phyloP scores from a whole-genome alignment of 2,888 invertebrate genomes.

The Archaeoteleia sp. region DNA sequence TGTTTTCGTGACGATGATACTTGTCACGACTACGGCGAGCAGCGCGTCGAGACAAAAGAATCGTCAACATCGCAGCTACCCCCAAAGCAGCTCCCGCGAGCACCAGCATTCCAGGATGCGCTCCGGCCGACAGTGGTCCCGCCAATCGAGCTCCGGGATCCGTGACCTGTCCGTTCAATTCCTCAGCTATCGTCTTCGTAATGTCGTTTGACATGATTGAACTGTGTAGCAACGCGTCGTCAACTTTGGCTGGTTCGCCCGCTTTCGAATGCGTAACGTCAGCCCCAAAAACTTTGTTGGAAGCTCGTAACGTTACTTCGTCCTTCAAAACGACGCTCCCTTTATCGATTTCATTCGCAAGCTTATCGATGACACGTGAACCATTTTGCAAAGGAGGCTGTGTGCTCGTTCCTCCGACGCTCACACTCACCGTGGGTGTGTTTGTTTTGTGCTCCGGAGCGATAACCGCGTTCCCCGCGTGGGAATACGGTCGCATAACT shows the following conservation, averaged over 20 bases:
- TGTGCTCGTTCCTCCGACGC: no score
- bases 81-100: slow-evolving; percentile 77
- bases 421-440: not conserved
- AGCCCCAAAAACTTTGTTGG: slow-evolving; percentile 20
- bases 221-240: slow-evolving; percentile 24
- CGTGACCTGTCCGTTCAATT: slow-evolving; percentile 64
- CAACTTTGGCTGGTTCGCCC: slow-evolving; percentile 8
- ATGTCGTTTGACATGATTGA: slow-evolving; percentile 69
- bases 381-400: not conserved
- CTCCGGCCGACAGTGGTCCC: slow-evolving; percentile 66
- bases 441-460: slow-evolving; percentile 7
- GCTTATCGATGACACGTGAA: slow-evolving; percentile 1
- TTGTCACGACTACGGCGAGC: slow-evolving; percentile 65
- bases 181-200: slow-evolving; percentile 66
- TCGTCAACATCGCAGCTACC: slow-evolving; percentile 77
- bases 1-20: slow-evolving; percentile 73
- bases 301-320: slow-evolving; percentile 19
- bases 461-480: slow-evolving; percentile 1
- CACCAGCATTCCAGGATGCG: slow-evolving; percentile 78
- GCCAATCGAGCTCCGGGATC: slow-evolving; percentile 64
- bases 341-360: slow-evolving; percentile 17
- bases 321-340: slow-evolving; percentile 4
- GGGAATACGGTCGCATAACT: slow-evolving; percentile 23
- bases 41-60: slow-evolving; percentile 74
- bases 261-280: slow-evolving; percentile 4